Evolutionary conservation across 2,113 vertebrate species (phyloP).

Genomic region (Chionomys nivalis): DNA sequence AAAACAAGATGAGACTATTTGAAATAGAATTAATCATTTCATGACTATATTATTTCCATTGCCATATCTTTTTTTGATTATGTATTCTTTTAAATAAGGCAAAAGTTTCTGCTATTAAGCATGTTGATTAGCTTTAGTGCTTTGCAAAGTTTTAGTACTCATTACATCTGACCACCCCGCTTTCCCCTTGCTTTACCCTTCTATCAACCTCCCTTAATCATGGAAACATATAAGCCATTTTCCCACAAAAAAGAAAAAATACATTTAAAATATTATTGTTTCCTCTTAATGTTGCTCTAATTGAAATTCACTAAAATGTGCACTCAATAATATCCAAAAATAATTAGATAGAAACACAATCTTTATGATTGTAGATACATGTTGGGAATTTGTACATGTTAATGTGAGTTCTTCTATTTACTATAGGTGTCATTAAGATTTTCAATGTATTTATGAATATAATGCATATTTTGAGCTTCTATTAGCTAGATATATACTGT

Average conservation of each 20-base stretch:
- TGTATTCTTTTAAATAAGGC: neutral
- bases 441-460: neutral
- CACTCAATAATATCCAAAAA: neutral
- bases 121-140: neutral
- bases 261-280: neutral
- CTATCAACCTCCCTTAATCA: no score
- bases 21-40: slow-evolving; percentile 29
- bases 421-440: neutral
- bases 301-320: neutral
- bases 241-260: neutral
- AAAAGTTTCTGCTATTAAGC: slow-evolving; percentile 18
- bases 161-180: neutral
- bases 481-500: neutral
- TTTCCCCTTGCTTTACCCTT: no score
- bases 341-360: neutral
- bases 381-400: neutral
- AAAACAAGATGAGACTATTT: neutral
- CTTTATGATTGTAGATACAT: neutral
- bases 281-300: neutral
- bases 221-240: no score
- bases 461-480: neutral
- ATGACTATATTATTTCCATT: neutral
- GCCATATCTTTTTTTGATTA: neutral
- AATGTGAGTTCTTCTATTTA: neutral
- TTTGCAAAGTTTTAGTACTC: neutral